phyloP scores from a whole-genome alignment of 1,140 invertebrate genomes.

The Macrobrachium rosenbergii region DNA sequence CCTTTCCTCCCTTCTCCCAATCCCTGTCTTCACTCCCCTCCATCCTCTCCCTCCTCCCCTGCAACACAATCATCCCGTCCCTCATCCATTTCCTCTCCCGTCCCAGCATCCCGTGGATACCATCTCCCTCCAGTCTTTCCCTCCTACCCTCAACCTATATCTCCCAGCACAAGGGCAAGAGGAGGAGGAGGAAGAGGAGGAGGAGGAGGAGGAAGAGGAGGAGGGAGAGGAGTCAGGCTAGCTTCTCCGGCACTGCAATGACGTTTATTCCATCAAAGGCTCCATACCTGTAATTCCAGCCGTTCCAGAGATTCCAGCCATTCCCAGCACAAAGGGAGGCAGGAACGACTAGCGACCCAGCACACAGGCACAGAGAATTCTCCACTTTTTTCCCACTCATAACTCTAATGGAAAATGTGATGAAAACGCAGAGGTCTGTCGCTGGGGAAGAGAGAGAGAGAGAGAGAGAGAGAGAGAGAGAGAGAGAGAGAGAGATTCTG shows the following conservation, averaged over 20 bases:
- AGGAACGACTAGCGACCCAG: constrained; percentile 33
- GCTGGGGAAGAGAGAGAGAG: constrained; percentile 14
- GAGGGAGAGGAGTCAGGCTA: no score
- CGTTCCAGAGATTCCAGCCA: constrained; percentile 61
- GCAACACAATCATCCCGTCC: no score
- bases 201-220: no score
- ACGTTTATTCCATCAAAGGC: constrained; percentile 64
- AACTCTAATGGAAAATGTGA: constrained; percentile 62
- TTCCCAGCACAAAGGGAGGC: constrained; percentile 58
- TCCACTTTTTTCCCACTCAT: constrained; percentile 58
- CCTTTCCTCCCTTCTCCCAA: not conserved
- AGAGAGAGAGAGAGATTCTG: not conserved
- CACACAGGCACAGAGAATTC: constrained; percentile 49
- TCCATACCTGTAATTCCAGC: constrained; percentile 62
- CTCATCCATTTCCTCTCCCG: no score
- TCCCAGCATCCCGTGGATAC: not conserved
- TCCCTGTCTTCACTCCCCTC: not conserved
- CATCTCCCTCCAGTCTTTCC: not conserved
- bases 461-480: not conserved
- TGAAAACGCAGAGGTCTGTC: constrained; percentile 48
- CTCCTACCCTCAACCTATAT: not conserved
- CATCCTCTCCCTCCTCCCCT: constrained; percentile 1
- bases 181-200: no score
- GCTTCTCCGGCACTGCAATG: constrained; percentile 53
- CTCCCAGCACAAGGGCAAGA: not conserved